phyloP scores from a whole-genome alignment of 2,113 vertebrate species.

The Ginglymostoma cirratum region DNA sequence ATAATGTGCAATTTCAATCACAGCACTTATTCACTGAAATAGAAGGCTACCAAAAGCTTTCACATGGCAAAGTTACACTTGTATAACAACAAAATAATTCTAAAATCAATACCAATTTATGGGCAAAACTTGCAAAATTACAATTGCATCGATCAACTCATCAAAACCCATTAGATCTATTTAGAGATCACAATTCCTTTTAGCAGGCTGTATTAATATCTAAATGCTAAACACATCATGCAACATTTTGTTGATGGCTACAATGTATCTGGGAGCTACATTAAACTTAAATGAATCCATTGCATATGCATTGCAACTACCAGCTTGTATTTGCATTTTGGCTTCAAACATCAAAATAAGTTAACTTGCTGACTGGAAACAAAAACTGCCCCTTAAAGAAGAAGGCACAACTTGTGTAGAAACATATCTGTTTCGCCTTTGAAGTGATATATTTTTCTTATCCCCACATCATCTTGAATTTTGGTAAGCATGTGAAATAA shows the following conservation, averaged over 20 bases:
- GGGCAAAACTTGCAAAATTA: not conserved
- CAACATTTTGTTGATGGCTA: not conserved
- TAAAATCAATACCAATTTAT: not conserved
- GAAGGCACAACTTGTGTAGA: not conserved
- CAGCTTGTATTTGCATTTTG: not conserved
- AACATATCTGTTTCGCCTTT: not conserved
- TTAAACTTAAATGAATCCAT: not conserved
- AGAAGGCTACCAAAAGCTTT: not conserved
- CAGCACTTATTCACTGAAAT: not conserved
- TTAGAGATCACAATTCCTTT: not conserved
- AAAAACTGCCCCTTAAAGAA: not conserved
- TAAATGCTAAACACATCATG: not conserved
- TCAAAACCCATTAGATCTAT: not conserved
- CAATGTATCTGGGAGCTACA: not conserved
- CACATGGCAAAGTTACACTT: not conserved
- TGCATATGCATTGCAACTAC: not conserved
- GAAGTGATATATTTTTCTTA: not conserved
- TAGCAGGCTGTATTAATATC: not conserved
- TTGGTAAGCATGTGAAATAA: not conserved
- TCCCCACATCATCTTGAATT: not conserved
- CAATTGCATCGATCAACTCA: not conserved
- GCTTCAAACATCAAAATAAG: not conserved
- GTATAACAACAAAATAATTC: not conserved
- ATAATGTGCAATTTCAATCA: not conserved
- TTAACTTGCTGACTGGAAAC: not conserved